Base-by-base conservation (phyloP, 2,113 vertebrate genomes). In the Acrocephalus kingi region DNA sequence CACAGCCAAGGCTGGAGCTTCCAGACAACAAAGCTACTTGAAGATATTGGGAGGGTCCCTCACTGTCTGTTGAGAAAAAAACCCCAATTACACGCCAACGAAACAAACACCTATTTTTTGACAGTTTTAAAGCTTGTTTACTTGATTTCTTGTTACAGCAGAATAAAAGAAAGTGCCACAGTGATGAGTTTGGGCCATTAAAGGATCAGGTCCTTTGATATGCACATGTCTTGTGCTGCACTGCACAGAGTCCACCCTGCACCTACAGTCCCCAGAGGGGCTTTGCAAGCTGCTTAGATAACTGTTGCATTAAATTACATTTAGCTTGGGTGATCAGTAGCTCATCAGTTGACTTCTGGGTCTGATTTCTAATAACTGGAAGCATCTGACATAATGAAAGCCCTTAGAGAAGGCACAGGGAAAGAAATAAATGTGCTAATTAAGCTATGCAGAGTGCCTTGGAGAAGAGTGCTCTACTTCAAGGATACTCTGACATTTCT, bases 401-500 rank as follows among this genome's bases (percentile, higher is more conserved):
- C 31, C 88, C 58, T 90, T 72, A 66, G 58, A 90, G 78, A 82
- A 91, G 33, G 86, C 83, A 87, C 11, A 43, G 35, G 49, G 46
- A 89, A 95, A 87, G 72, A 90, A 94, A 85, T 59, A 94, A 91
- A 80, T 68, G 41, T 0, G 3, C 68, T 93, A 94, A 93, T 92
- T 92, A 93, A 90, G 64, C 83, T 84, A 76, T 52, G 67, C 27
- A 74, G 67, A 91, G 55, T 85, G 63, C 73, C 71, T 90, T 72
- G 63, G 43, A 91, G 80, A 90, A 55, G 72, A 80, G 79, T 28
- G 41, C 68, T 95, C 82, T 37, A 77, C 55, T 91, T 94, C 78
- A 91, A 94, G 91, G 75, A 63, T 72, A 84, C 30, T 19, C 69
- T 89, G 86, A 90, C 66, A 76, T 88, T 93, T 94, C 68, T 86